Evolutionary conservation across 2,888 invertebrate species (phyloP).

Genomic region (Micropterix aruncella): DNA sequence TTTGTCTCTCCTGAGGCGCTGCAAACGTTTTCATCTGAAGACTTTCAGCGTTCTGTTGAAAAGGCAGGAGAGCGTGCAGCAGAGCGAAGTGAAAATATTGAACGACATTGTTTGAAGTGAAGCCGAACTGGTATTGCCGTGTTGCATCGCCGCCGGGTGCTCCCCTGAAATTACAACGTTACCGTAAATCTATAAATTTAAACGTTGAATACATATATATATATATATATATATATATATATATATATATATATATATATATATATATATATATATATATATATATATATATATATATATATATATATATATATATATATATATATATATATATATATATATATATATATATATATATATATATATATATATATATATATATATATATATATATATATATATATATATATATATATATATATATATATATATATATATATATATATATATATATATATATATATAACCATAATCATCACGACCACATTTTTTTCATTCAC

Average conservation of each 20-base stretch:
- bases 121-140: slow-evolving; percentile 64
- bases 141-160: slow-evolving; percentile 82
- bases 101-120: slow-evolving; percentile 43
- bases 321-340: no score
- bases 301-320: no score
- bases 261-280: no score
- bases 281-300: no score
- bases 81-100: slow-evolving; percentile 39
- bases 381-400: no score
- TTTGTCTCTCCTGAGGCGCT: slow-evolving; percentile 7
- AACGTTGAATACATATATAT: neutral
- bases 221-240: neutral
- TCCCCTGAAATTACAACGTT: slow-evolving; percentile 44
- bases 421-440: no score
- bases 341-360: no score
- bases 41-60: slow-evolving; percentile 29
- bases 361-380: no score
- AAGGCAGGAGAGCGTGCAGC: slow-evolving; percentile 41
- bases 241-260: neutral
- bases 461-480: no score
- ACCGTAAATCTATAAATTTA: neutral
- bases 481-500: no score
- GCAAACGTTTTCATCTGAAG: slow-evolving; percentile 29
- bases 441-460: no score
- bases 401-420: no score